Conservation (phyloP, 30 jellyfish, hydroid and myxozoan species). For the Aurelia coerulea region DNA sequence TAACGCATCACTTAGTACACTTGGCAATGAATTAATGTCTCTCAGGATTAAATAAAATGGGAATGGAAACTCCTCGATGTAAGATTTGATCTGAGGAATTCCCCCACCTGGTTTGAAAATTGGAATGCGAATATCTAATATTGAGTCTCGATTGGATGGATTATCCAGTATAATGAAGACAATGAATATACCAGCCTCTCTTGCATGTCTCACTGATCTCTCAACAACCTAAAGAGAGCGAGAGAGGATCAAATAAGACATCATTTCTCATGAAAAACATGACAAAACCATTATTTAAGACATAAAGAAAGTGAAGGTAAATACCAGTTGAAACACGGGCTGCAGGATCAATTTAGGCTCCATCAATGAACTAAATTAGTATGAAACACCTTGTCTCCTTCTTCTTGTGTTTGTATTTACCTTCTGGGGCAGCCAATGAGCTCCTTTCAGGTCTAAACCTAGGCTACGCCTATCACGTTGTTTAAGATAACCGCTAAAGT, state of each 20-base stretch:
- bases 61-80: constrained; percentile 94
- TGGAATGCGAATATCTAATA: constrained; percentile 92
- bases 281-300: too few species aligned
- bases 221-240: constrained; percentile 69
- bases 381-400: too few species aligned
- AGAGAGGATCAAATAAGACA: neutral
- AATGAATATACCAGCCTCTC: constrained; percentile 88
- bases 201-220: constrained; percentile 75
- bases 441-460: too few species aligned
- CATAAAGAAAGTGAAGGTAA: too few species aligned
- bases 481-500: too few species aligned
- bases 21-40: constrained; percentile 84
- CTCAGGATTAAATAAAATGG: constrained; percentile 84
- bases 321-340: too few species aligned
- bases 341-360: too few species aligned
- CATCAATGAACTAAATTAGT: too few species aligned
- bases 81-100: constrained; percentile 77
- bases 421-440: too few species aligned
- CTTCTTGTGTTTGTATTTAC: too few species aligned
- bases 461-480: too few species aligned
- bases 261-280: too few species aligned
- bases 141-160: constrained; percentile 91
- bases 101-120: constrained; percentile 80
- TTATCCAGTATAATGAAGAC: constrained; percentile 90
- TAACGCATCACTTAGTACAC: constrained; percentile 86